Base-by-base conservation (phyloP, 1,140 invertebrate species). In the Temnothorax nylanderi region DNA sequence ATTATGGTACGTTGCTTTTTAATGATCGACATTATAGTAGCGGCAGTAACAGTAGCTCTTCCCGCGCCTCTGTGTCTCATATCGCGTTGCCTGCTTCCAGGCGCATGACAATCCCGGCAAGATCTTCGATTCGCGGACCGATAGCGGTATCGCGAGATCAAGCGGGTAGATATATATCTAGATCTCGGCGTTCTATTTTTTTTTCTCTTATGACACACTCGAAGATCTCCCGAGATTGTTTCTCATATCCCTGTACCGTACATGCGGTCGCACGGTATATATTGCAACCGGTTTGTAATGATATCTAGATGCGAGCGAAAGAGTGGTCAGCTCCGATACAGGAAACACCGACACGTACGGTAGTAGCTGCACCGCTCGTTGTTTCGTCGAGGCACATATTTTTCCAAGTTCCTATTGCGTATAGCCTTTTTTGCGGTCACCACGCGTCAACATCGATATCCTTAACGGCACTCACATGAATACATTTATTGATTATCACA, bases 281-380 rank as follows among this genome's bases (percentile, higher is more conserved):
- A 64, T 93, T 47, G 80, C 91, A 93, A 93, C 93, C 93, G 93
- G 93, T 93, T 93, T 88, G 88, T 77, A 93, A 86, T 64, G 90
- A 92, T 91, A 93, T 86, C 76, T 54, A 82, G 69, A 41, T 47
- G 34, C 16, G 18, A 21, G 34, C n/a, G 69, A 16, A 54, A 85
- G 77, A 69, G 81, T 86, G 88, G 89, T 88, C 72, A 75, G 72
- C 49, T 3, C 49, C 47, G 67, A 26, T 60, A 71, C 76, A 87
- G 71, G 62, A 87, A 90, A 87, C 41, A 51, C 37, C n/a, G 16
- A 5, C 60, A 88, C 2, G 18, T 26, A 62, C n/a, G 26, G 11
- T 41, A n/a, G 16, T 75, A 56, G 21, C 13, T 34, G 54, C 37
- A 41, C 16, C 44, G 32, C 21, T 26, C n/a, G 54, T 82, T 60